phyloP scores from a whole-genome alignment of 2,113 vertebrate genomes.

The Galeopterus variegatus region DNA sequence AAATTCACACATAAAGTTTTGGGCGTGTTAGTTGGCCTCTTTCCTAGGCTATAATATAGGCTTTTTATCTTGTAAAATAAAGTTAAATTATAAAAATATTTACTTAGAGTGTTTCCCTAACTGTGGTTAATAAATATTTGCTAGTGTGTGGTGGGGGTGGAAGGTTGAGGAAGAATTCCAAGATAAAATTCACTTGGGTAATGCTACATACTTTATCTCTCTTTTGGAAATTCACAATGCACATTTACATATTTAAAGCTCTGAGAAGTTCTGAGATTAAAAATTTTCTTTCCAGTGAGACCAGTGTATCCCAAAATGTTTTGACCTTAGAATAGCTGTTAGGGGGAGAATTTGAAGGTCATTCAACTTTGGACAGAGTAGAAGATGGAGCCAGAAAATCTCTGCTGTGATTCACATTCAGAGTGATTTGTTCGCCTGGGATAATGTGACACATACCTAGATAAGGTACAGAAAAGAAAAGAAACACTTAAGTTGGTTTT shows the following conservation, averaged over 20 bases:
- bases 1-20: not conserved
- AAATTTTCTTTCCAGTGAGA: conserved; percentile 53
- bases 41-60: not conserved
- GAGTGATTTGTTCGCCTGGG: not conserved
- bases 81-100: conserved; percentile 40
- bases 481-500: conserved; percentile 24
- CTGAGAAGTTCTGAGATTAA: conserved; percentile 37
- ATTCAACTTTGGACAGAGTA: conserved; percentile 16
- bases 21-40: not conserved
- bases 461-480: conserved; percentile 49
- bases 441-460: conserved; percentile 55
- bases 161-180: conserved; percentile 37
- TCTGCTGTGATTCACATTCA: conserved; percentile 53
- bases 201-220: not conserved
- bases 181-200: conserved; percentile 41
- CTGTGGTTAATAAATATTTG: not conserved
- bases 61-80: conserved; percentile 21
- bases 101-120: conserved; percentile 24
- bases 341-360: conserved; percentile 46
- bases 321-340: not conserved
- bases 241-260: conserved; percentile 57
- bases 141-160: not conserved
- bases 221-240: conserved; percentile 30
- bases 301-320: conserved; percentile 6
- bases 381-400: conserved; percentile 9